These are phyloP conservation scores for Bombyx mori DNA, from an alignment of 1,140 invertebrate species.

Conservation along the genomic window DNA sequence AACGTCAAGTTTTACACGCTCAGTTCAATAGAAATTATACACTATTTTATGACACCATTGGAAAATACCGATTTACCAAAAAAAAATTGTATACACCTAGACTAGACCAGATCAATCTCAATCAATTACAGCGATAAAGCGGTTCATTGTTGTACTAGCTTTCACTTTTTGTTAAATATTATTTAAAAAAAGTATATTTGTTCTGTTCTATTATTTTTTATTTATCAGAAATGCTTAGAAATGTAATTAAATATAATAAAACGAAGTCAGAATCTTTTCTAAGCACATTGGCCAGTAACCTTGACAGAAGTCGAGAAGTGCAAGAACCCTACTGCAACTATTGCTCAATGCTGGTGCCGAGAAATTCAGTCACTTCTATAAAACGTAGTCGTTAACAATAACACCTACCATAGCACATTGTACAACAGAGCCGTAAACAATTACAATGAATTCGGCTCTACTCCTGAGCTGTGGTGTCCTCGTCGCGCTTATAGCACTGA, in stretches of 20 bases:
- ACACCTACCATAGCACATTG: slow-evolving; percentile 33
- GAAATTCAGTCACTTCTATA: slow-evolving; percentile 54
- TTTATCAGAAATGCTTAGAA: background rate
- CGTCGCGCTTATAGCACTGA: slow-evolving; percentile 29
- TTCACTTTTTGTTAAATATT: too few species aligned
- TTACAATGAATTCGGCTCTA: slow-evolving; percentile 38
- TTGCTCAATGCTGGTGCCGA: slow-evolving; percentile 40
- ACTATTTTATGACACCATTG: too few species aligned
- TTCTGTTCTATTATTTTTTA: background rate
- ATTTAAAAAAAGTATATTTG: too few species aligned
- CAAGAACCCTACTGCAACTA: slow-evolving; percentile 29
- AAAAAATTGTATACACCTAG: too few species aligned
- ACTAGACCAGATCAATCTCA: too few species aligned
- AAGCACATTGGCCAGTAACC: slow-evolving; percentile 21
- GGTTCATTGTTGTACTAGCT: too few species aligned
- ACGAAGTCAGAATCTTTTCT: slow-evolving; percentile 1
- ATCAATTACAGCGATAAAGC: too few species aligned
- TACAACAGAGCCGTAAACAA: slow-evolving; percentile 25
- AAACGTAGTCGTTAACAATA: slow-evolving; percentile 33
- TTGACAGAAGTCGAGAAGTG: slow-evolving; percentile 33
- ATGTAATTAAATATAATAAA: slow-evolving; percentile 1
- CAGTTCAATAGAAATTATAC: too few species aligned
- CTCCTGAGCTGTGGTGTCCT: slow-evolving; percentile 27
- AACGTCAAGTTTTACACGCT: too few species aligned
- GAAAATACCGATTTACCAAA: too few species aligned